Conservation (phyloP, 2,113 vertebrate genomes). For the Rhadina sibilatrix region DNA sequence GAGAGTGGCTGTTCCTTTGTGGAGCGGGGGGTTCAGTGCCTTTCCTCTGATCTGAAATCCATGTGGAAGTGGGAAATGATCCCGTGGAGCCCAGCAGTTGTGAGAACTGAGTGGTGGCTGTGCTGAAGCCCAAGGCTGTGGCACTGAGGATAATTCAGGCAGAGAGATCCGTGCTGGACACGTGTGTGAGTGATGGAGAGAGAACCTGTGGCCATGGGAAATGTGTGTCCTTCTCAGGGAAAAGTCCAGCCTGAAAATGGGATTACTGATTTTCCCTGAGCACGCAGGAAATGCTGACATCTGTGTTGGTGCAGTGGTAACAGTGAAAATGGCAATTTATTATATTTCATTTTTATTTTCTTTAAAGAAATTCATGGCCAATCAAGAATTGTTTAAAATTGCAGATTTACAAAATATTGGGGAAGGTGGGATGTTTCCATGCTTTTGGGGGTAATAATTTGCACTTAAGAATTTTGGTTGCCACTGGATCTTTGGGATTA, state of each 20-base stretch:
- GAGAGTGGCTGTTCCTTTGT: neutral
- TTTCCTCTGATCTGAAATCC: neutral
- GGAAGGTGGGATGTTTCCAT: neutral
- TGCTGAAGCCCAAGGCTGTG: neutral
- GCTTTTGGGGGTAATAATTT: neutral
- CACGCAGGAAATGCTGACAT: accelerated
- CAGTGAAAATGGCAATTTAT: neutral
- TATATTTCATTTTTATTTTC: neutral
- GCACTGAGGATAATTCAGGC: neutral
- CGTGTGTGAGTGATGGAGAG: neutral
- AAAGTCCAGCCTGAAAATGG: neutral
- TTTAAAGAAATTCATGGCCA: neutral
- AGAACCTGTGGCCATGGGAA: neutral
- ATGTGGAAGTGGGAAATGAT: neutral
- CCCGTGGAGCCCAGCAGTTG: neutral
- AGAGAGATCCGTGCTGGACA: neutral
- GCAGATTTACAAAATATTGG: neutral
- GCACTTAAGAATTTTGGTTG: neutral
- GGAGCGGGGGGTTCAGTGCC: neutral
- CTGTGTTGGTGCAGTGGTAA: neutral
- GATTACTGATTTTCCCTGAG: neutral
- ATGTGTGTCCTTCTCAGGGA: neutral
- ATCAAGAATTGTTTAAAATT: neutral
- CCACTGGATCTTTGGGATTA: neutral
- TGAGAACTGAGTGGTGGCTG: neutral